phyloP scores from a whole-genome alignment of 2,113 vertebrate genomes.

The Formicarius rufipectus region DNA sequence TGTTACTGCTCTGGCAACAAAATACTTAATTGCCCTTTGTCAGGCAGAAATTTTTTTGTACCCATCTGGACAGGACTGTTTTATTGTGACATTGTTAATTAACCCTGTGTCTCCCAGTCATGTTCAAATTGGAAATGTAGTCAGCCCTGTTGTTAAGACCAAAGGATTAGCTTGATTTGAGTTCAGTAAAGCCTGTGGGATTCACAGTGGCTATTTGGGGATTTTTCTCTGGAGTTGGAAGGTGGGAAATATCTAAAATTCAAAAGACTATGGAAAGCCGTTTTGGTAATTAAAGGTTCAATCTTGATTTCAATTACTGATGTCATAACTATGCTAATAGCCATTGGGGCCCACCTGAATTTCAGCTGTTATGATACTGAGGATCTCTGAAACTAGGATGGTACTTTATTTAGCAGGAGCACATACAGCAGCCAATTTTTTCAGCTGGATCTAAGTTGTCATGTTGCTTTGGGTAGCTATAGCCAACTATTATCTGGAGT shows the following conservation, averaged over 20 bases:
- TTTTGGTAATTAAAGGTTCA: not conserved
- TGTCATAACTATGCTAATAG: not conserved
- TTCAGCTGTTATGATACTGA: not conserved
- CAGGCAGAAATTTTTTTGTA: constrained; percentile 43
- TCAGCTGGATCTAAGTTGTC: not conserved
- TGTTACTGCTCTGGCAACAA: constrained; percentile 51
- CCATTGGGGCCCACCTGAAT: not conserved
- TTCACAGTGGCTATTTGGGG: not conserved
- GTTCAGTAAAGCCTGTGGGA: not conserved
- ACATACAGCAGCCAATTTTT: not conserved
- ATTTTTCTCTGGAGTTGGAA: not conserved
- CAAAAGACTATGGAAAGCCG: not conserved
- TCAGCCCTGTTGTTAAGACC: not conserved
- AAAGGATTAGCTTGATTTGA: not conserved
- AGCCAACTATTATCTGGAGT: not conserved
- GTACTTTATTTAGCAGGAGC: not conserved
- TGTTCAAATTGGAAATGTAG: not conserved
- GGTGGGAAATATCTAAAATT: not conserved
- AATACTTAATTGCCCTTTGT: constrained; percentile 52
- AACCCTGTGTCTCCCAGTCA: constrained; percentile 22
- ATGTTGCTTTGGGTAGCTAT: not conserved
- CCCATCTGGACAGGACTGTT: constrained; percentile 1
- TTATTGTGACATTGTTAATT: constrained; percentile 22
- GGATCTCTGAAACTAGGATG: not conserved
- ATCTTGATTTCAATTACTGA: not conserved